phyloP scores from a whole-genome alignment of 2,113 vertebrate genomes.

The Phylloscopus whistleri region DNA sequence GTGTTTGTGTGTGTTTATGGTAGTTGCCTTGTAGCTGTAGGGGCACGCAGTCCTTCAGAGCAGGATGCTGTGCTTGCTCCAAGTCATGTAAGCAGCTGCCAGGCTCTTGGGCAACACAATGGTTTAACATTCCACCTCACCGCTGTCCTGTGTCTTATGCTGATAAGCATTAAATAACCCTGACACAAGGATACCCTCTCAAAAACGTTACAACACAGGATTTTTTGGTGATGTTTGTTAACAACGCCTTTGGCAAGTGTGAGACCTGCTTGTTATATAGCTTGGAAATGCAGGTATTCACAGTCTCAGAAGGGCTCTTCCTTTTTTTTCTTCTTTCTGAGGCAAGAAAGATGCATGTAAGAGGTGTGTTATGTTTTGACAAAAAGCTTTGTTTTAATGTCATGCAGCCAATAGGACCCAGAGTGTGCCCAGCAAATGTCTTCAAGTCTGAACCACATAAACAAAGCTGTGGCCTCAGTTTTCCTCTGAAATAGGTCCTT shows the following conservation, averaged over 20 bases:
- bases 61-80: neutral
- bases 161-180: neutral
- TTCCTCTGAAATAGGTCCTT: neutral
- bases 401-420: neutral
- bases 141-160: neutral
- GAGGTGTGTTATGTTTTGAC: neutral
- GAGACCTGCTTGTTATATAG: neutral
- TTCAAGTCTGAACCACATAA: neutral
- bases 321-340: neutral
- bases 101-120: neutral
- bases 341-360: neutral
- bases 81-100: neutral
- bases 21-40: neutral
- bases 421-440: neutral
- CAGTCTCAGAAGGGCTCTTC: neutral
- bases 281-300: neutral
- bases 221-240: neutral
- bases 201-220: neutral
- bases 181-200: neutral
- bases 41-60: neutral
- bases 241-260: neutral
- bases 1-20: neutral
- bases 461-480: neutral
- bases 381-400: neutral
- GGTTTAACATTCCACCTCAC: neutral